Percentiles rank a stretch among this genome's conserved stretches.
Evolutionary conservation across 2,888 invertebrate species (phyloP).

Genomic region (Macaria notata): DNA sequence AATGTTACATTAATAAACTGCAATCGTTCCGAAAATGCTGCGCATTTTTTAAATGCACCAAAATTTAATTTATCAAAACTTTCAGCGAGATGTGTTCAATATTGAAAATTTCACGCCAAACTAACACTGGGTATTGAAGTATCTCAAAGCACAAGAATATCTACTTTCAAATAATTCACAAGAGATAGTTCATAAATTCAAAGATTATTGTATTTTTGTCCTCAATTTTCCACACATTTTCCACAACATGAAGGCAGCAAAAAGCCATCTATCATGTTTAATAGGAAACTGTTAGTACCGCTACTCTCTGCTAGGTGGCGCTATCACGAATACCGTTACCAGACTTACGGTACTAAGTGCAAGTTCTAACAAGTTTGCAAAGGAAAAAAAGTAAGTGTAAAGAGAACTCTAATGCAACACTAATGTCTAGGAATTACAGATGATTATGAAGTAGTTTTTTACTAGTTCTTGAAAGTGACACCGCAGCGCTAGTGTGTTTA

Average conservation of each 20-base stretch:
- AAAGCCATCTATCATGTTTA: slow-evolving; percentile 57
- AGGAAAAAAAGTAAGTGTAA: background rate
- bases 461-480: slow-evolving; percentile 8
- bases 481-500: background rate
- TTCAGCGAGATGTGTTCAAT: too few species aligned
- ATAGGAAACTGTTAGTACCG: slow-evolving; percentile 64
- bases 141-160: too few species aligned
- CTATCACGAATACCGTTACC: slow-evolving; percentile 46
- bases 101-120: too few species aligned
- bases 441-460: background rate
- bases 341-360: slow-evolving; percentile 18
- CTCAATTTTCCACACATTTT: too few species aligned
- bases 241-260: slow-evolving; percentile 24
- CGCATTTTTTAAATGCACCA: too few species aligned
- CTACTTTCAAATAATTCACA: background rate
- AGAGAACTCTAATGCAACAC: slow-evolving; percentile 1
- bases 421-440: background rate
- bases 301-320: slow-evolving; percentile 72
- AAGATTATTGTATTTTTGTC: too few species aligned
- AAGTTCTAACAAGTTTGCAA: background rate
- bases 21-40: too few species aligned
- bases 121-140: too few species aligned
- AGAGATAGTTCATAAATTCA: too few species aligned
- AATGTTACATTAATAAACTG: too few species aligned
- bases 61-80: too few species aligned